Evolutionary conservation across 2,888 invertebrate genomes (phyloP), one percentile per base, ranked within the genome.

Genomic region (Apamea sordens): DNA sequence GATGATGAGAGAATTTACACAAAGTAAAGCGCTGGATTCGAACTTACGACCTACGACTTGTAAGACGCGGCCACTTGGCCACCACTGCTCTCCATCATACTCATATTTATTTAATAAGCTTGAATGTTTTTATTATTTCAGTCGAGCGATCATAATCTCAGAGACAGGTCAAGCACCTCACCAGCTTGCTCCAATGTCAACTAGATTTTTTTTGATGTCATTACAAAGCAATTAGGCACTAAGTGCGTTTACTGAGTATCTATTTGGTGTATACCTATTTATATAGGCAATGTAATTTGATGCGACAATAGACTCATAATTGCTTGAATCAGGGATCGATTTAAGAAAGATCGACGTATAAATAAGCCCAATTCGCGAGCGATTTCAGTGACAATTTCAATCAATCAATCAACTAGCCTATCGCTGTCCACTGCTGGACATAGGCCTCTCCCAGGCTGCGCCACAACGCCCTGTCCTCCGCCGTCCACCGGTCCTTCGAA

Each of bases 91-190:
- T 11, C 10, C 24, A 56, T 56, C 24, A 24, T 56, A 24, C 10
- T 41, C 5, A 44, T 71, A 63, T 63, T 67, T 70, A 21, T 61
- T 67, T 18, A 65, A 67, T 44, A 73, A 67, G 28, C 32, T 44
- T 47, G 6, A 44, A 53, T 44, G 13, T 64, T 71, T 73, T 69
- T 72, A 65, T 63, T 64, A 73, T 87, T 80, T 76, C 32, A 69
- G 53, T 13, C 15, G 2, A 61, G 13, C n/a, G 41, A 56, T 78
- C 68, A 69, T 6, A 65, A 21, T 56, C 72, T 76, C 18, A 44
- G 70, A 56, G 74, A 79, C 85, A 80, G 85, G 83, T 82, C 84
- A 86, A 85, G 82, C 50, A 82, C 83, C 79, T 78, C 71, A 47
- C 36, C 36, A 82, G 36, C 47, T 64, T 2, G 36, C 47, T 41